Evolutionary conservation across 2,113 vertebrate species (phyloP).

Genomic region (Centropristis striata): DNA sequence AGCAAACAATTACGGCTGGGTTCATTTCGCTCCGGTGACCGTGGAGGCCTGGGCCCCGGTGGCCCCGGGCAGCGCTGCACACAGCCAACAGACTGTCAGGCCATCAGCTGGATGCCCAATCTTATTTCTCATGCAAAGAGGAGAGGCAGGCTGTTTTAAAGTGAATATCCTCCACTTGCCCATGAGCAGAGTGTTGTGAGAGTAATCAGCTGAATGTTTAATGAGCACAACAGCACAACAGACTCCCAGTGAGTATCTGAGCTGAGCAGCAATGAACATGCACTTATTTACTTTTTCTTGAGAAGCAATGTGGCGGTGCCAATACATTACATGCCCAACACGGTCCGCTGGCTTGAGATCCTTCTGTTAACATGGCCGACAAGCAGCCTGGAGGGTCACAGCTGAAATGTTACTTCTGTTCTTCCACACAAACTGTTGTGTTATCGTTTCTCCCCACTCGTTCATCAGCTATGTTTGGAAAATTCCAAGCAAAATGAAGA

Average conservation of each 20-base stretch:
- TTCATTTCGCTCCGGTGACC: constrained; percentile 51
- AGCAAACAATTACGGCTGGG: constrained; percentile 23
- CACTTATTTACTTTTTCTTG: constrained; percentile 27
- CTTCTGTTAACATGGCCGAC: constrained; percentile 28
- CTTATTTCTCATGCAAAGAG: constrained; percentile 36
- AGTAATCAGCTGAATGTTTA: constrained; percentile 46
- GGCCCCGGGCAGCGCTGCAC: constrained; percentile 18
- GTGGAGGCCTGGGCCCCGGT: background rate
- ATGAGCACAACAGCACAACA: constrained; percentile 19
- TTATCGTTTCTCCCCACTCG: background rate
- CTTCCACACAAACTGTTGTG: constrained; percentile 8
- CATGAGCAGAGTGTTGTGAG: constrained; percentile 38
- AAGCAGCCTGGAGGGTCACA: constrained; percentile 29
- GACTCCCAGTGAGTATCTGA: constrained; percentile 4
- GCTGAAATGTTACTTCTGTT: constrained; percentile 21
- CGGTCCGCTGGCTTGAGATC: constrained; percentile 37
- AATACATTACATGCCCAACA: constrained; percentile 18
- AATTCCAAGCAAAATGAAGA: background rate
- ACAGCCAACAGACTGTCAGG: constrained; percentile 35
- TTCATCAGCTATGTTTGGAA: constrained; percentile 1
- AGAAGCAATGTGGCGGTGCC: constrained; percentile 13
- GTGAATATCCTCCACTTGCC: constrained; percentile 25
- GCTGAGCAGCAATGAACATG: constrained; percentile 2
- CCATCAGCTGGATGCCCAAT: constrained; percentile 17
- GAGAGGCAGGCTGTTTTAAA: constrained; percentile 29